Base-by-base conservation (phyloP, 2,113 vertebrate species). In the Cariama cristata region DNA sequence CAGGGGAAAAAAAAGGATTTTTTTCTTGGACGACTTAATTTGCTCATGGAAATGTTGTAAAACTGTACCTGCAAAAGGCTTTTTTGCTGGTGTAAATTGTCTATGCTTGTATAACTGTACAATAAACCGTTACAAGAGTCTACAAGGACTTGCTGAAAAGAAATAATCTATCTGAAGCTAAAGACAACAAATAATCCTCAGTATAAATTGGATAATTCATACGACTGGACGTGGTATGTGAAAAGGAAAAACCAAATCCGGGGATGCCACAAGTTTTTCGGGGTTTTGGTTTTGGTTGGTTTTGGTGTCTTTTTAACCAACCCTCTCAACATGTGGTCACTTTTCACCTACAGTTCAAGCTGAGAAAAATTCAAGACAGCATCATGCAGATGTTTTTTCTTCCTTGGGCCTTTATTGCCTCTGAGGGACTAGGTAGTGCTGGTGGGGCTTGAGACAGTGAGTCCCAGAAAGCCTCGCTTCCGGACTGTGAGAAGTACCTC, bases 101-200 rank as follows among this genome's bases (percentile, higher is more conserved):
- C 68, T 72, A 0, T 72, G 32, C 67, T 86, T 66, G 16, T 81
- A 11, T 90, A 58, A 64, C 62, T 76, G 10, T 79, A 58, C 22
- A 63, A 44, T 60, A 84, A 75, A 63, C 32, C 2, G 5, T 83
- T 90, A 59, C 44, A 72, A 88, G 90, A 40, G 38, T 80, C 64
- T 74, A 47, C 30, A 68, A 94, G 75, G 56, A 35, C 73, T 89
- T 72, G 35, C 49, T 91, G 58, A 81, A 86, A 96, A 80, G n/a
- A 86, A 69, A 80, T 47, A 30, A 69, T 86, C 69, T 74, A 9
- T 77, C 40, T 9, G 4, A 89, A 95, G 38, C 68, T 86, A 75
- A 91, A 72, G 56, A 80, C 59, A 86, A 40, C 40, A 96, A 86
- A 74, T 62, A 87, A 52, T 68, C 58, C 10, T 87, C 23, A 42